These are phyloP conservation scores for Heliocidaris erythrogramma DNA, from an alignment of 35 echinoderm and acorn worm genomes.

Conservation along the genomic window DNA sequence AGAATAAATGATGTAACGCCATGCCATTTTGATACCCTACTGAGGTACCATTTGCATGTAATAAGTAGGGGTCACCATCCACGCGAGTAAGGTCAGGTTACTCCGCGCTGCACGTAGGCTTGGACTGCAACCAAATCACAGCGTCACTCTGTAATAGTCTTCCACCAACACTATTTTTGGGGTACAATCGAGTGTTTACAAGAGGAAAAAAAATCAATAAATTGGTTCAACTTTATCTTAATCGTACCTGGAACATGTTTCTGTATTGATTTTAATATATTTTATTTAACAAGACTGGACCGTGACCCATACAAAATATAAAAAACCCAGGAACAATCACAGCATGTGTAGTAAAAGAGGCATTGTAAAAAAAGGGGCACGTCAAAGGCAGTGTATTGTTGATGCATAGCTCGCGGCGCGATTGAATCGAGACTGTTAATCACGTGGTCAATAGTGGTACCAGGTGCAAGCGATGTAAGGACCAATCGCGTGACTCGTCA, in stretches of 20 bases:
- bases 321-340: neutral
- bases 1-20: neutral
- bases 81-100: conserved; percentile 37
- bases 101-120: conserved; percentile 23
- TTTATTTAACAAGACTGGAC: neutral
- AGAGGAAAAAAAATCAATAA: neutral
- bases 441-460: conserved; percentile 27
- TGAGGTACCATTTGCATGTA: neutral
- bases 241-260: neutral
- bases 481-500: conserved; percentile 16
- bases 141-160: neutral
- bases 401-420: conserved; percentile 22
- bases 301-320: neutral
- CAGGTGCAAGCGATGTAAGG: conserved; percentile 41
- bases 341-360: neutral
- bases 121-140: conserved; percentile 26
- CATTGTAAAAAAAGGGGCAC: neutral
- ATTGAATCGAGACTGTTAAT: conserved; percentile 30
- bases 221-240: neutral
- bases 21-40: neutral
- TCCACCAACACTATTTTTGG: neutral
- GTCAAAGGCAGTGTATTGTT: neutral
- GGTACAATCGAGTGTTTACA: neutral
- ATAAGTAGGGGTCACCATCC: conserved; percentile 11
- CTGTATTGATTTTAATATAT: neutral